Conservation (phyloP, 2,888 invertebrate species). For the Microplitis deprimator region DNA sequence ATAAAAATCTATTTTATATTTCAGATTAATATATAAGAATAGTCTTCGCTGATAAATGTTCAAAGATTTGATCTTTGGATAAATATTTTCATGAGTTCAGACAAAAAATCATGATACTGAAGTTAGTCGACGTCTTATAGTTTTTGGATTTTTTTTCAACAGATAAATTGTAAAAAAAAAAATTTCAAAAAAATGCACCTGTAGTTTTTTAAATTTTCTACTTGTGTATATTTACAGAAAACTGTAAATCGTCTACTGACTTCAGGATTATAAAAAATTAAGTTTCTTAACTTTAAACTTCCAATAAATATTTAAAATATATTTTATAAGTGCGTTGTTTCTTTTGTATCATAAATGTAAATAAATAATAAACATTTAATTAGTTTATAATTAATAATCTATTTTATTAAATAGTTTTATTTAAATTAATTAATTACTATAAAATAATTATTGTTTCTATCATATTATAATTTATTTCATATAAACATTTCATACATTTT, state of each 20-base stretch:
- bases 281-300: neutral
- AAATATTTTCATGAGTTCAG: no score
- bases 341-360: conserved; percentile 43
- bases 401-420: conserved; percentile 9
- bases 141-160: no score
- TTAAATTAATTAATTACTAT: neutral
- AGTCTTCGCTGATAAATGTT: no score
- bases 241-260: neutral
- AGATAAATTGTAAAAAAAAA: no score
- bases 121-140: no score
- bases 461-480: conserved; percentile 68
- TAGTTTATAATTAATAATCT: conserved; percentile 5
- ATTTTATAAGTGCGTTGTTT: neutral
- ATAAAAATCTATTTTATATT: neutral
- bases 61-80: no score
- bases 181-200: no score
- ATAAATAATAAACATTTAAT: conserved; percentile 43
- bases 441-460: conserved; percentile 51
- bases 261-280: neutral
- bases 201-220: no score
- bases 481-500: conserved; percentile 70
- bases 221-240: no score
- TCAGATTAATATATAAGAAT: neutral
- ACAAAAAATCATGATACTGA: no score
- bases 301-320: neutral